These are phyloP conservation scores for Labrus mixtus DNA, from an alignment of 2,113 vertebrate genomes.

Conservation along the genomic window DNA sequence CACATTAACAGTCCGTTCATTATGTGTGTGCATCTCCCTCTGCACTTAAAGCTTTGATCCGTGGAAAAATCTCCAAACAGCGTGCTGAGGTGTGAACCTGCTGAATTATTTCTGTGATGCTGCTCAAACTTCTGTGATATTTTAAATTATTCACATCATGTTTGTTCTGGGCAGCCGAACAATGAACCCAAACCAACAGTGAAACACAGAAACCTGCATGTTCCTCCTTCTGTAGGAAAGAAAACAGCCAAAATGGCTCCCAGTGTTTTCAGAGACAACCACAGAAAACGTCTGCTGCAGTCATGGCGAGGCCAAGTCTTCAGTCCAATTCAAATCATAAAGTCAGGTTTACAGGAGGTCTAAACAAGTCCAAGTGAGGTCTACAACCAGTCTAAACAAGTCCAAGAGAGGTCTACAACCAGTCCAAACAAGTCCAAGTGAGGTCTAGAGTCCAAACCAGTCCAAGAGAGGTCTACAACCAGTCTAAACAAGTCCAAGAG, in stretches of 20 bases:
- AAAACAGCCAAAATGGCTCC: background rate
- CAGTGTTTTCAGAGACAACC: background rate
- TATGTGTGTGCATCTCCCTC: constrained; percentile 86
- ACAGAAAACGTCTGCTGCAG: background rate
- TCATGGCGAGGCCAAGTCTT: background rate
- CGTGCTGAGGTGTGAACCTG: constrained; percentile 51
- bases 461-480: too few species aligned
- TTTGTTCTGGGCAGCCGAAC: constrained; percentile 34
- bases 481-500: too few species aligned
- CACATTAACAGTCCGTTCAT: constrained; percentile 96
- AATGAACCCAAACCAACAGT: constrained; percentile 16
- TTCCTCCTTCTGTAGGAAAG: background rate
- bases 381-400: too few species aligned
- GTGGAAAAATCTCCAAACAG: constrained; percentile 56
- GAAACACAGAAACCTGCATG: constrained; percentile 1
- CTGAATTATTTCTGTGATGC: constrained; percentile 52
- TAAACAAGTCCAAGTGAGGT: background rate
- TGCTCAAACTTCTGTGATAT: constrained; percentile 35
- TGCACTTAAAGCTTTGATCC: constrained; percentile 74
- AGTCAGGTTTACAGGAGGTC: background rate
- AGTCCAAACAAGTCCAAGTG: too few species aligned
- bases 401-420: too few species aligned
- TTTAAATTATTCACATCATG: constrained; percentile 34
- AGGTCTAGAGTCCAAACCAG: too few species aligned
- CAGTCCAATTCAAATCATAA: background rate